phyloP scores from a whole-genome alignment of 2,888 invertebrate genomes.

The Melanargia galathea region DNA sequence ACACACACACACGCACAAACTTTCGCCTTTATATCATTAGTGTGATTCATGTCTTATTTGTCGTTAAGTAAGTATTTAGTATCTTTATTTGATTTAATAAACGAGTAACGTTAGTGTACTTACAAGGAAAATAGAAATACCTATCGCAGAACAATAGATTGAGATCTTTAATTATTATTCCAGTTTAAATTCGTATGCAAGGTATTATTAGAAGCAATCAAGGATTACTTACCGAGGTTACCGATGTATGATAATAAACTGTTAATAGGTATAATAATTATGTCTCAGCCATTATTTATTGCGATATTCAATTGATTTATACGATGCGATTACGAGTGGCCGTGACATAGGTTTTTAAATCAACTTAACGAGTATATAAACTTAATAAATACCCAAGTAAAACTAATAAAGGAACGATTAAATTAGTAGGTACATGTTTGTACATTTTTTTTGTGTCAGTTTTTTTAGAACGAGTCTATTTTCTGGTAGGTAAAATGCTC shows the following conservation, averaged over 20 bases:
- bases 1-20: too few relatives aligned
- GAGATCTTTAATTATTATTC: constrained; percentile 54
- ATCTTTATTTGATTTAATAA: too few relatives aligned
- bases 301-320: constrained; percentile 35
- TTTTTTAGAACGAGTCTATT: too few relatives aligned
- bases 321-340: constrained; percentile 24
- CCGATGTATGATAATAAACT: constrained; percentile 39
- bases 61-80: too few relatives aligned
- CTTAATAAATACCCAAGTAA: background rate
- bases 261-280: constrained; percentile 47
- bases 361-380: background rate
- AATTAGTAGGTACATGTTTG: background rate
- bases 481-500: too few relatives aligned
- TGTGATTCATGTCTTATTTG: too few relatives aligned
- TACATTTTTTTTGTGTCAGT: too few relatives aligned
- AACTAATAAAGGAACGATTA: background rate
- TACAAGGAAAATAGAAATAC: constrained; percentile 15
- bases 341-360: constrained; percentile 33
- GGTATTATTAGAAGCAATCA: constrained; percentile 45
- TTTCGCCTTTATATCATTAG: too few relatives aligned
- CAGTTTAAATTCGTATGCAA: constrained; percentile 50
- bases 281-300: constrained; percentile 43
- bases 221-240: constrained; percentile 49
- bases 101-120: background rate
- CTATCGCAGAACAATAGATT: constrained; percentile 22